phyloP scores from a whole-genome alignment of 2,797 vertebrate genomes.

The Sebastes alutus region DNA sequence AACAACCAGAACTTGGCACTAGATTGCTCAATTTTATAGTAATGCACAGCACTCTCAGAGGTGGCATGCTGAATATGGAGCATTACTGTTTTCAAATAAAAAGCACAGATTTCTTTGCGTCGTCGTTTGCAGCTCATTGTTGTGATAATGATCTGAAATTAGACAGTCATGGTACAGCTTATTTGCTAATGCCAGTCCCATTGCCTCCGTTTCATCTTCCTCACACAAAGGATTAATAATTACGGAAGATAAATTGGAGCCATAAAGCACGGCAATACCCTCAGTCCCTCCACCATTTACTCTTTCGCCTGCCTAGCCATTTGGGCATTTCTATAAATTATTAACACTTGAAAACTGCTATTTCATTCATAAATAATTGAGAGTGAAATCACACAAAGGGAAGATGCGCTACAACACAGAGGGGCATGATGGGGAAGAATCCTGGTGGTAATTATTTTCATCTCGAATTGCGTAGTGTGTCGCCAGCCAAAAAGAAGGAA shows the following conservation, averaged over 20 bases:
- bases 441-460: slow-evolving; percentile 63
- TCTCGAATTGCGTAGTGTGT: slow-evolving; percentile 21
- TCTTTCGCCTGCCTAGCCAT: slow-evolving; percentile 76
- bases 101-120: neutral
- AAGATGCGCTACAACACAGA: slow-evolving; percentile 57
- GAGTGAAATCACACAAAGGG: slow-evolving; percentile 67
- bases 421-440: slow-evolving; percentile 44
- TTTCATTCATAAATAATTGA: slow-evolving; percentile 90
- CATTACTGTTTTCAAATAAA: neutral
- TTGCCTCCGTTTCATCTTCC: slow-evolving; percentile 49
- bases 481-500: slow-evolving; percentile 15
- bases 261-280: slow-evolving; percentile 80
- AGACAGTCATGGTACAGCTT: slow-evolving; percentile 10
- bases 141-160: slow-evolving; percentile 43
- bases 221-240: slow-evolving; percentile 81
- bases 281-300: slow-evolving; percentile 78
- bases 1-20: neutral
- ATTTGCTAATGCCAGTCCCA: slow-evolving; percentile 25
- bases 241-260: slow-evolving; percentile 79
- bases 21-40: neutral
- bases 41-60: neutral
- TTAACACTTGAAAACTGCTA: slow-evolving; percentile 86
- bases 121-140: slow-evolving; percentile 3
- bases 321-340: slow-evolving; percentile 85
- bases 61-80: neutral